phyloP scores from a whole-genome alignment of 2,888 invertebrate species.

The Dioctria linearis region DNA sequence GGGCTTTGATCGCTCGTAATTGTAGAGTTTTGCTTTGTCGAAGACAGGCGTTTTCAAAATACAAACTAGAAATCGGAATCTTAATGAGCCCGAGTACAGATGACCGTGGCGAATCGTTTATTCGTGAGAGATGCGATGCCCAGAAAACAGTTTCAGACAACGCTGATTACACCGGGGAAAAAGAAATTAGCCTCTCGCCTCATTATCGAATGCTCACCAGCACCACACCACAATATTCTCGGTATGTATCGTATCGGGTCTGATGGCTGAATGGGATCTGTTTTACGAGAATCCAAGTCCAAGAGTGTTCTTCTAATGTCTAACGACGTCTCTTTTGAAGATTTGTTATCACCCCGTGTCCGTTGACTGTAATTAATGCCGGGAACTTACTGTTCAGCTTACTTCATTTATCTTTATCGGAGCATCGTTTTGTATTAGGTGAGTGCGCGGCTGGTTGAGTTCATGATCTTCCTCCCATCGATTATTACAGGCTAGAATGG shows the following conservation, averaged over 20 bases:
- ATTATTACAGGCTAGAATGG: constrained; percentile 24
- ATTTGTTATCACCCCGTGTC: constrained; percentile 45
- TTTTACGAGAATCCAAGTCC: no score
- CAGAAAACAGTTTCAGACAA: constrained; percentile 31
- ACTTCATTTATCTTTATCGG: constrained; percentile 57
- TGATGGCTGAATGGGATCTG: no score
- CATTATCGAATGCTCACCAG: constrained; percentile 1
- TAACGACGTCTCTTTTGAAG: constrained; percentile 44
- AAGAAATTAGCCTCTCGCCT: constrained; percentile 20
- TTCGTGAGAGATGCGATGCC: constrained; percentile 37
- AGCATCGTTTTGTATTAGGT: constrained; percentile 39
- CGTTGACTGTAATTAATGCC: constrained; percentile 54
- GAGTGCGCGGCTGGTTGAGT: no score
- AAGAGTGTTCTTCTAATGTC: constrained; percentile 29
- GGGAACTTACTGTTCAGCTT: constrained; percentile 56
- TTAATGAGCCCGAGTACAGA: constrained; percentile 56
- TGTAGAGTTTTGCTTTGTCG: constrained; percentile 55
- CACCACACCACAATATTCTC: background rate
- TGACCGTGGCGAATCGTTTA: constrained; percentile 49
- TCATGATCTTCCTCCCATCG: constrained; percentile 49
- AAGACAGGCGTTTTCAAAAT: constrained; percentile 55
- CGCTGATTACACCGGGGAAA: constrained; percentile 20
- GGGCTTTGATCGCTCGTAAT: constrained; percentile 56
- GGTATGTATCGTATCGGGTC: no score
- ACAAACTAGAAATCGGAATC: constrained; percentile 56